Conservation (phyloP, 2,113 vertebrate genomes). For the Oceanites oceanicus region DNA sequence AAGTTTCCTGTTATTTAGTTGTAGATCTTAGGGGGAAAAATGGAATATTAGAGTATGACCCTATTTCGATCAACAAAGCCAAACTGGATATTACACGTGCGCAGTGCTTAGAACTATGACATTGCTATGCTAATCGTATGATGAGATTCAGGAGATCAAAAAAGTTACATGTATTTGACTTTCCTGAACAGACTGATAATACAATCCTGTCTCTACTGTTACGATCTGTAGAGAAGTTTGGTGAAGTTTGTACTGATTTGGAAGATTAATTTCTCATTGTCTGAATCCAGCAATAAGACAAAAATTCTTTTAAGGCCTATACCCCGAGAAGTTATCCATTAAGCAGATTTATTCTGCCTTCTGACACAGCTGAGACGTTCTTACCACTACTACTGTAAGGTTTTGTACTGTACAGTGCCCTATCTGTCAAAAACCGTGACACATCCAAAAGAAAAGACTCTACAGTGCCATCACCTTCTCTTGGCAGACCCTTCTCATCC, state of each 20-base stretch:
- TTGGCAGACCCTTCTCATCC: no score
- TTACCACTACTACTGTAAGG: neutral
- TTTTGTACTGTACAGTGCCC: neutral
- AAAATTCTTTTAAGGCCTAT: neutral
- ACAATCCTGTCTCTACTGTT: neutral
- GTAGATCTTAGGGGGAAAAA: neutral
- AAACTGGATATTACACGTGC: neutral
- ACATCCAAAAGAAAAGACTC: neutral
- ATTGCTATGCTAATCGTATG: rapidly evolving
- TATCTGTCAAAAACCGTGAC: neutral
- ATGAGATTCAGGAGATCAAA: neutral
- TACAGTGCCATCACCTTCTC: no score
- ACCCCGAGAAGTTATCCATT: neutral
- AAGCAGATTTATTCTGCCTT: neutral
- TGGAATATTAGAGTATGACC: neutral
- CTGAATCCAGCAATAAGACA: neutral
- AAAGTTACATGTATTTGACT: neutral
- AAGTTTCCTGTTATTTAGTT: neutral
- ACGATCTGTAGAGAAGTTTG: neutral
- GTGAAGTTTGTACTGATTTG: neutral
- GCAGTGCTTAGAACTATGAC: neutral
- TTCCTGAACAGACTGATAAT: neutral
- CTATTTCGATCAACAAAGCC: neutral
- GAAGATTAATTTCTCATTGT: neutral
- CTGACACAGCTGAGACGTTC: neutral